A percentile compares a stretch with the other conserved stretches of the same genome.
phyloP scores from a whole-genome alignment of 2,113 vertebrate species.

The Coptodon bakossiorum region DNA sequence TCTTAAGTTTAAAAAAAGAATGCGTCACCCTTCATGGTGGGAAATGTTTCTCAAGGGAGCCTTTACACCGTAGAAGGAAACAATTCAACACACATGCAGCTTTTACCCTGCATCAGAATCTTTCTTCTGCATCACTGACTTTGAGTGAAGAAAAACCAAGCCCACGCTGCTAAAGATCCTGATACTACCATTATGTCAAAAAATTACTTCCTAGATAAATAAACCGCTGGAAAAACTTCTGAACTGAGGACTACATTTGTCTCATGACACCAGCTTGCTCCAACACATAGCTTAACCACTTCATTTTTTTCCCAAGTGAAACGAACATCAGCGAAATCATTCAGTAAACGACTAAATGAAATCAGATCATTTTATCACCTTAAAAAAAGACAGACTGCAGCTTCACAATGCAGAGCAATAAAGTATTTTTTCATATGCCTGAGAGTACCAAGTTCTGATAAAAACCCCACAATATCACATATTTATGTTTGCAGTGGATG shows the following conservation, averaged over 20 bases:
- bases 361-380: background rate
- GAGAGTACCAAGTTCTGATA: background rate
- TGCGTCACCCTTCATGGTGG: background rate
- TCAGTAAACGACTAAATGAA: background rate
- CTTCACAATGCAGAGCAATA: background rate
- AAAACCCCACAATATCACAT: background rate
- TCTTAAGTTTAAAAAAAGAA: background rate
- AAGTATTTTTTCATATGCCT: background rate
- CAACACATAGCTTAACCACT: background rate
- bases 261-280: background rate
- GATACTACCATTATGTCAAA: background rate
- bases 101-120: background rate
- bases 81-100: background rate
- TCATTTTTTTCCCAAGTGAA: accelerated
- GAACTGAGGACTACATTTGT: background rate
- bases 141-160: background rate
- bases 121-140: background rate
- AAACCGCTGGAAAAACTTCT: background rate
- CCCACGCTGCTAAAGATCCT: background rate
- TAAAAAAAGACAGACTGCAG: background rate
- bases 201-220: background rate
- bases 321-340: background rate
- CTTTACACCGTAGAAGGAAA: background rate
- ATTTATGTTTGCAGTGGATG: background rate
- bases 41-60: background rate